Evolutionary conservation across 2,888 invertebrate species (phyloP), one percentile per base, ranked within the genome.

Genomic region (Lycaena phlaeas): DNA sequence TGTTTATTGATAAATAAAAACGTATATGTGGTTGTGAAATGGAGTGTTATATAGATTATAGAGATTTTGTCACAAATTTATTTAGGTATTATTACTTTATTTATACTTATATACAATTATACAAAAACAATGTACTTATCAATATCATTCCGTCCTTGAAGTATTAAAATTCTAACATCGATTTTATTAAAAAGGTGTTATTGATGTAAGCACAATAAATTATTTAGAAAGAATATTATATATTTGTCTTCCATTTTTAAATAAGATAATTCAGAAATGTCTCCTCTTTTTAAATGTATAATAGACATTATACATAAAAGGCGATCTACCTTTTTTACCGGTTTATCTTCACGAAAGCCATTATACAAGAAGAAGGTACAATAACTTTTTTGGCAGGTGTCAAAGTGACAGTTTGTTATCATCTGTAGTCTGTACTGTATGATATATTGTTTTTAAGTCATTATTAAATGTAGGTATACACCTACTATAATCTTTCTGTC

Each of bases 21-120:
- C 17, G 26, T 39, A 7, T 22, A 39, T 4, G 15, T 14, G 39
- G 39, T 40, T 40, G 39, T 40, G 39, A 40, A 26, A 31, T 12
- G 14, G 25, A 26, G 15, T 31, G n/a, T n/a, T n/a, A n/a, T n/a
- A n/a, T n/a, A n/a, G n/a, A 30, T 31, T 10, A 14, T 25, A 40
- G 25, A 18, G 11, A 14, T 11, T 26, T 26, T 31, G 39, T 40
- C 39, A 40, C 39, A 40, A 40, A 39, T 15, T 22, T 31, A 26
- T 38, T 9, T 28, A 29, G 17, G 11, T 11, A 17, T 11, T 27
- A 15, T 18, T 28, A n/a, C n/a, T n/a, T n/a, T n/a, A n/a, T n/a
- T n/a, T n/a, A n/a, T n/a, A n/a, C 3, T 28, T 18, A 22, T 34
- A 11, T n/a, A 34, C n/a, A 22, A 4, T 18, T 18, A 18, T 18